Base-by-base conservation (phyloP, 2,797 vertebrate genomes). In the Limnodromus scolopaceus region DNA sequence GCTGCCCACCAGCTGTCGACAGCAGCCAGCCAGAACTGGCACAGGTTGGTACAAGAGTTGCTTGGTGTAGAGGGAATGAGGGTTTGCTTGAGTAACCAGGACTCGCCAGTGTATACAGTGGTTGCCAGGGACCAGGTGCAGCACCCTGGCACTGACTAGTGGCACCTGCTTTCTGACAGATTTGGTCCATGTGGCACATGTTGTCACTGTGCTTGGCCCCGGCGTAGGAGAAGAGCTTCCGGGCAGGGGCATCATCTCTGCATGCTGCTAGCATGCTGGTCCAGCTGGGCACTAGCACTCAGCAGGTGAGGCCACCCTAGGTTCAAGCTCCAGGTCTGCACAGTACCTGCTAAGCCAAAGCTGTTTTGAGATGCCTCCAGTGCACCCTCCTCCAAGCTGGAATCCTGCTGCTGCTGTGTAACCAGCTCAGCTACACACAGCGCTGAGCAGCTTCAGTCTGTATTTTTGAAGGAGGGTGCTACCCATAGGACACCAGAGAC, bases 51-150 rank as follows among this genome's bases (percentile, higher is more conserved):
- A 48, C 0, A 1, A 43, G 13, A 48, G 17, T 4, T 36, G 24
- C 36, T 39, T 27, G 25, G 39, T 38, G 20, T n/a, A 68, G 28
- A 68, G 84, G 20, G 28, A 55, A 77, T 16, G 14, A 58, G 24
- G 66, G 16, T 38, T 45, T 87, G 16, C 46, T 36, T 14, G 24
- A 79, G 23, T 23, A 61, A 72, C 7, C 36, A 32, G 60, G 36
- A 72, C 60, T 74, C 4, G 0, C 46, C 60, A 17, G 20, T n/a
- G 19, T 16, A 16, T 10, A 18, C 0, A 1, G 34, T 8, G 23
- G 60, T 14, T 68, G 53, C 28, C 71, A 71, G 65, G 39, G 17
- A 4, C 25, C 25, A n/a, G 51, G 20, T 54, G 22, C 39, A 60
- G 30, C 71, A 65, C 22, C 16, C 45, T 51, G n/a, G 28, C 38